Evolutionary conservation across 35 echinoderm and acorn worm species (phyloP).

Genomic region (Lytechinus pictus): DNA sequence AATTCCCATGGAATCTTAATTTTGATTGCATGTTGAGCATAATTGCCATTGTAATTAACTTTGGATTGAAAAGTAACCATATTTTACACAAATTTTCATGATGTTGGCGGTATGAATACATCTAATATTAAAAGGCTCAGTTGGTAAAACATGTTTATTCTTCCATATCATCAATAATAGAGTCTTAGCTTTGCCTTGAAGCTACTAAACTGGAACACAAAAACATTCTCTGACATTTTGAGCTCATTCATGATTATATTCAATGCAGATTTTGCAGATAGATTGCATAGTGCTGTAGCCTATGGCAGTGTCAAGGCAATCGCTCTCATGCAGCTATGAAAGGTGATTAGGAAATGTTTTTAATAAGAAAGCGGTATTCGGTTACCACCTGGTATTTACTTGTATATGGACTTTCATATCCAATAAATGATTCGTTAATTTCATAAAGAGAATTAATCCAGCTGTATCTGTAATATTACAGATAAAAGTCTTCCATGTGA

Average conservation of each 20-base stretch:
- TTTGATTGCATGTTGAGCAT: too few species aligned
- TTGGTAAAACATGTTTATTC: conserved; percentile 10
- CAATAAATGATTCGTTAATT: neutral
- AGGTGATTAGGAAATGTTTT: neutral
- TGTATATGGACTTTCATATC: neutral
- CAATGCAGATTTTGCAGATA: neutral
- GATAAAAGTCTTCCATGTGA: too few species aligned
- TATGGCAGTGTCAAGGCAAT: neutral
- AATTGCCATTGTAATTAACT: too few species aligned
- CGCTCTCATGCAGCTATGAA: neutral
- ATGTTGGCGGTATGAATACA: too few species aligned
- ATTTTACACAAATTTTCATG: too few species aligned
- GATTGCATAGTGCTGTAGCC: neutral
- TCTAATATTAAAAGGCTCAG: neutral
- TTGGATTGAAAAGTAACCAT: too few species aligned
- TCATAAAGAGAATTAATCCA: neutral
- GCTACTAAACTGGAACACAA: neutral
- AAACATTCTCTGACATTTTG: neutral
- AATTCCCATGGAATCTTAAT: too few species aligned
- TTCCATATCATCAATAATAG: conserved; percentile 19
- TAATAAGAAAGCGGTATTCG: neutral
- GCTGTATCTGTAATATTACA: neutral
- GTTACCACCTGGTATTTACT: neutral
- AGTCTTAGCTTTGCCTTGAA: neutral
- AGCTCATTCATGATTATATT: neutral